Evolutionary conservation across 2,113 vertebrate genomes (phyloP), one percentile per base, ranked within the genome.

Genomic region (Perognathus longimembris): DNA sequence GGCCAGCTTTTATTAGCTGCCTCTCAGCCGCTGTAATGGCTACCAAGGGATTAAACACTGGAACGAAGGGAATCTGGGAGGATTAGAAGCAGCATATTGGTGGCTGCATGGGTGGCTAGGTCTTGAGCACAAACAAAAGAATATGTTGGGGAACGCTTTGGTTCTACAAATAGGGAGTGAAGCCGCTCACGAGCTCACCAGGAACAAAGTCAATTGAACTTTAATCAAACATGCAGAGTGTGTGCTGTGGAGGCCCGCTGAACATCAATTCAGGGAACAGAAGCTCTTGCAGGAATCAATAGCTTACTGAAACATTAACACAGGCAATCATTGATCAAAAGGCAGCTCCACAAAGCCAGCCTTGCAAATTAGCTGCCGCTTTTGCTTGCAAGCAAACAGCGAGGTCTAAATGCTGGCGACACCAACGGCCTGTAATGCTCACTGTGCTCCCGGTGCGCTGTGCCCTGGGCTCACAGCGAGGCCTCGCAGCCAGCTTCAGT

Each of bases 181-280:
- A 98, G 79, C 98, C 96, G 98, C 98, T 98, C 95, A 91, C 95
- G 95, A 98, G 98, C 97, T 98, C 97, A 5, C 97, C 93, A 95
- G 98, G 95, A 98, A 97, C 78, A 97, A 97, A 99, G 98, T 98
- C 98, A 98, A 99, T 98, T 98, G 98, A 99, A 98, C 98, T 98
- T 99, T 98, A 99, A 99, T 99, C 99, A 99, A 98, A 99, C 98
- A 99, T 98, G 99, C 98, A 98, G n/a, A 97, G 98, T 26, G 97
- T 88, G 96, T 88, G 96, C 97, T 89, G 98, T 98, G 87, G 96
- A 98, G 96, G 97, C 97, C 98, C 93, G 79, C 89, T 81, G 96
- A 94, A 97, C 98, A 98, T 98, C 98, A 98, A 99, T 98, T 97
- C 98, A 97, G 97, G 94, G 98, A 98, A 98, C 98, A 99, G 99